Percentiles rank a stretch among this genome's conserved stretches.
Conservation (phyloP, 2,113 vertebrate species). For the Osmerus mordax region DNA sequence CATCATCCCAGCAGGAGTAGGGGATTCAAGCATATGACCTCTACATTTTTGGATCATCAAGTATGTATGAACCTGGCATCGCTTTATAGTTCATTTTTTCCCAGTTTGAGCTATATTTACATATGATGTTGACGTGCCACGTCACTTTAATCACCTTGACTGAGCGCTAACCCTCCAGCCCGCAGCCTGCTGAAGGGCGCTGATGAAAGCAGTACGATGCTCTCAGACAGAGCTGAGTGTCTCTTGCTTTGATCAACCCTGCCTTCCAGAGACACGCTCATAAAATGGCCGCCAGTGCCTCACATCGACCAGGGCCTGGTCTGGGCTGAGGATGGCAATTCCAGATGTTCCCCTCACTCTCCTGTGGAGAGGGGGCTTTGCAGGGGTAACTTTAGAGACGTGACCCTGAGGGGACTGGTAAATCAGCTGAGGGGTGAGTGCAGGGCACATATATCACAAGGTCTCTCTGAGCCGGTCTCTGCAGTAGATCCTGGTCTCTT, state of each 20-base stretch:
- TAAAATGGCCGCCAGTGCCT: slow-evolving; percentile 34
- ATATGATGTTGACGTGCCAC: neutral
- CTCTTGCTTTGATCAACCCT: slow-evolving; percentile 58
- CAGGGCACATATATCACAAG: slow-evolving; percentile 21
- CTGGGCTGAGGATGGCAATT: slow-evolving; percentile 22
- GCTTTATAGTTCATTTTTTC: no score
- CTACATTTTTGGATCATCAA: neutral
- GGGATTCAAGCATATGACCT: no score
- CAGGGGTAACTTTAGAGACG: slow-evolving; percentile 13
- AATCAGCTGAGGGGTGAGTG: slow-evolving; percentile 29
- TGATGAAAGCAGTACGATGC: slow-evolving; percentile 41
- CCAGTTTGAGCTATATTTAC: neutral
- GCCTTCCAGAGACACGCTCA: slow-evolving; percentile 28
- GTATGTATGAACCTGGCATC: neutral
- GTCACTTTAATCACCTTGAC: slow-evolving; percentile 38
- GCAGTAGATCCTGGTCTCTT: neutral
- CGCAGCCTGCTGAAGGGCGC: slow-evolving; percentile 32
- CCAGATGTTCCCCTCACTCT: slow-evolving; percentile 55
- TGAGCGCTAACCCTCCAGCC: slow-evolving; percentile 21
- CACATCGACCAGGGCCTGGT: slow-evolving; percentile 8
- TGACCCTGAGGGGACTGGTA: slow-evolving; percentile 39
- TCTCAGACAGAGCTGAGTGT: slow-evolving; percentile 28
- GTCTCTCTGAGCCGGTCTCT: slow-evolving; percentile 28
- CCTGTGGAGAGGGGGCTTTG: slow-evolving; percentile 18
- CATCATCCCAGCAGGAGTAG: no score